phyloP scores from a whole-genome alignment of 2,888 invertebrate species.

The Trichogramma dendrolimi region DNA sequence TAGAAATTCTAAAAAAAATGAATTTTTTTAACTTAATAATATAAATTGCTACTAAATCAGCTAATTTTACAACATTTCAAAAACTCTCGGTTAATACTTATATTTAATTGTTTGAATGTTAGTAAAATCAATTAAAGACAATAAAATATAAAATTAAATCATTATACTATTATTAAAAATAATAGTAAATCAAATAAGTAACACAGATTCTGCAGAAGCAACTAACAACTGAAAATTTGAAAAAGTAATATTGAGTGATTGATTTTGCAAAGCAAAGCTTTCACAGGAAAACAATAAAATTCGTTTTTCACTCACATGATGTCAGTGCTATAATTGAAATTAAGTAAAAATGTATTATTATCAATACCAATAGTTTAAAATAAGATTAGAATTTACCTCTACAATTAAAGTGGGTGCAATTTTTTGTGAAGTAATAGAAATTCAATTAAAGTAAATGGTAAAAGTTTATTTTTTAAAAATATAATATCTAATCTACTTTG shows the following conservation, averaged over 20 bases:
- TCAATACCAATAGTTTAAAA: conserved; percentile 24
- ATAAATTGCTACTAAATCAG: not conserved
- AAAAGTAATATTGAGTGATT: conserved; percentile 3
- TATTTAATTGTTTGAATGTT: not conserved
- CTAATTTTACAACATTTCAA: no score
- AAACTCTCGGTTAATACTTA: no score
- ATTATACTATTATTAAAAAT: not conserved
- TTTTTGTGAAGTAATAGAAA: not conserved
- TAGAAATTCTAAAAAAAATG: conserved; percentile 42
- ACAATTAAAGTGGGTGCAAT: no score
- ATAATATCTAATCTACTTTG: not conserved
- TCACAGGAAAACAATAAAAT: conserved; percentile 18
- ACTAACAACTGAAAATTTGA: conserved; percentile 17
- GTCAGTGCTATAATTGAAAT: conserved; percentile 34
- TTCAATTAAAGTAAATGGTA: not conserved
- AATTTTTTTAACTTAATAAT: not conserved
- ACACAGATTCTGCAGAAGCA: conserved; percentile 10
- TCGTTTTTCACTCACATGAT: conserved; percentile 36
- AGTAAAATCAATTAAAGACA: not conserved
- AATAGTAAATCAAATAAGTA: not conserved
- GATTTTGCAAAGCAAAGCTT: conserved; percentile 15
- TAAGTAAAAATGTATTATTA: conserved; percentile 9
- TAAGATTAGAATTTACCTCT: conserved; percentile 5
- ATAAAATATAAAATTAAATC: not conserved
- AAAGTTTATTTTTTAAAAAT: conserved; percentile 2